Base-by-base conservation (phyloP, 1,140 invertebrate species). In the Yoshiicerus persimilis region DNA sequence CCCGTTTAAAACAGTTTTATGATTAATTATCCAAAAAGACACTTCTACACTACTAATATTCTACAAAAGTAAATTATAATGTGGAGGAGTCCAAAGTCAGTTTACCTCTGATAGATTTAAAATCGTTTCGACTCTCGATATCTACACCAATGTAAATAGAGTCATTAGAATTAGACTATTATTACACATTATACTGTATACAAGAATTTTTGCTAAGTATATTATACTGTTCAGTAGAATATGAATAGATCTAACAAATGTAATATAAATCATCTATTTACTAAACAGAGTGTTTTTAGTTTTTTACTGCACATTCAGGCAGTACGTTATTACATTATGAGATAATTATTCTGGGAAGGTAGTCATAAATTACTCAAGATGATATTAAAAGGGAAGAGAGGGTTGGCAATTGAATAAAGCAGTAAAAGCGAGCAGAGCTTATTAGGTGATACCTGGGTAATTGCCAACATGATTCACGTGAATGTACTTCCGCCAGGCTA, bases 401-500 rank as follows among this genome's bases (percentile, higher is more conserved):
- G n/a, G 75, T 20, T 80, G 75, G 27, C 30, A 75, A 75, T 75
- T 32, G 23, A 34, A 80, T 32, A n/a, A 77, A 80, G 32, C 75
- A 38, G 75, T 25, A 80, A 34, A 34, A 34, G 75, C 13, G 38
- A 36, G 32, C n/a, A 70, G 75, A 34, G 34, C 75, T 80, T 80
- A 80, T 80, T 80, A 80, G 47, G 27, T 80, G 75, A n/a, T 80
- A 34, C 32, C 75, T 80, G 75, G 75, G 75, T 36, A 36, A 80
- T 36, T 80, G 75, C 75, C 75, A 80, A 80, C 75, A 80, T 80
- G 75, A 80, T 80, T 80, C 75, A 80, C 75, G 36, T 80, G 75
- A 80, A 80, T 80, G 75, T 80, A 80, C 75, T 80, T 80, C 75
- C 75, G 75, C 75, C 75, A 80, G 38, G 32, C 70, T 36, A 77